Evolutionary conservation across 2,797 vertebrate genomes (phyloP), one percentile per base, ranked within the genome.

Genomic region (Anguilla megastoma): DNA sequence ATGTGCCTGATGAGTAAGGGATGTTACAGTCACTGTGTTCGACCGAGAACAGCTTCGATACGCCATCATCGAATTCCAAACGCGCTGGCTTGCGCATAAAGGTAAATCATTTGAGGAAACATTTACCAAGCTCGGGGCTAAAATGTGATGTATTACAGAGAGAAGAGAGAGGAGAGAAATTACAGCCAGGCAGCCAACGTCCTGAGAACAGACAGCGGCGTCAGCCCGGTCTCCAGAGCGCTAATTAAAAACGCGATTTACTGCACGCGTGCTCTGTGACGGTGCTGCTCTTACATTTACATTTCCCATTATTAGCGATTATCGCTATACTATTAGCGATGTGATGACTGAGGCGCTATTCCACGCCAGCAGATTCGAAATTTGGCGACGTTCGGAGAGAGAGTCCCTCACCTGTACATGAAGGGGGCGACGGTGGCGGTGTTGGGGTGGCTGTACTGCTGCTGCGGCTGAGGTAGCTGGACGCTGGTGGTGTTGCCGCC

Each of bases 381-480:
- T 16, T 60, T 4, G 3, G 58, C 16, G 58, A 60, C 9, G 14
- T n/a, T n/a, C 24, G n/a, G 63, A 41, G 36, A 41, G 63, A 86
- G 33, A 56, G 14, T 3, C 9, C 91, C 0, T 96, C 88, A 99
- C 98, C 98, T 98, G 97, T 99, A 99, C 97, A 99, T 98, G 95
- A 99, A 99, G 69, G 98, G 98, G 7, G 98, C 98, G 0, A 99
- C 98, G 0, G 98, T 99, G 94, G 98, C 98, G 2, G 97, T 99
- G 96, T 99, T 99, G 80, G 98, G 98, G 91, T 99, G 98, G 95
- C 90, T 99, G 96, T 99, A 97, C 93, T 98, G 98, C 95, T 98
- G 98, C 93, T 99, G 98, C 30, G 97, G 98, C 88, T 98, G 98
- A 96, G 98, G 98, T 96, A 99, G 98, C 97, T 99, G 98, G 90